Base-by-base conservation (phyloP, 2,888 invertebrate species). In the Stenolophus ochropezus region DNA sequence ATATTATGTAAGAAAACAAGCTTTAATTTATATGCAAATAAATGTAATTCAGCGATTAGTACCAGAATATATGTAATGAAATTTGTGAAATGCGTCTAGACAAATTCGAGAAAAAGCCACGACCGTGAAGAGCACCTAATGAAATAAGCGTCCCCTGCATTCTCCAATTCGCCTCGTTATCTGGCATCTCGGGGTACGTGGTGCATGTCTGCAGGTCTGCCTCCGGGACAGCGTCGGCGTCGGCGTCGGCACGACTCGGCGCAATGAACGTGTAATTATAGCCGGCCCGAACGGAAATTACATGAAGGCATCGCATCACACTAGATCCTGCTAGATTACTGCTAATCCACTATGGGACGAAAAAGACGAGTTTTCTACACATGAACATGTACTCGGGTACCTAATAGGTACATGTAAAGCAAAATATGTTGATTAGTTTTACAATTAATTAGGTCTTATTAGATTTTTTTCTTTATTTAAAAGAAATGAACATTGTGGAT, bases 211-310 rank as follows among this genome's bases (percentile, higher is more conserved):
- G 33, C 33, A 42, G 33, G 33, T 42, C 33, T 42, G 33, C 33
- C 33, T 42, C 11, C 33, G 33, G 33, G 33, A 6, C 33, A 5
- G 27, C 27, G 27, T 3, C 27, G 33, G 61, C n/a, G 21, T 11
- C 61, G 25, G 61, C 21, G n/a, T 5, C 61, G 23, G 23, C 61
- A 61, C 61, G 61, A 6, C 61, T 61, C 61, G 23, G 8, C 61
- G 61, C 61, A 61, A 61, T 61, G 61, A 61, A 61, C 61, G 61
- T 61, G 25, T 61, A 61, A 61, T 61, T 61, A 61, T 25, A 61
- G 61, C 25, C 14, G 61, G 25, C 61, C 61, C 25, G 61, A 61
- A 61, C 61, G 61, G 61, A 61, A 61, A 61, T 61, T 61, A 61
- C 61, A 61, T 61, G 61, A 25, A 61, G 23, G 61, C 25, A 42